Conservation (phyloP, 2,113 vertebrate species). For the Elgaria multicarinata region DNA sequence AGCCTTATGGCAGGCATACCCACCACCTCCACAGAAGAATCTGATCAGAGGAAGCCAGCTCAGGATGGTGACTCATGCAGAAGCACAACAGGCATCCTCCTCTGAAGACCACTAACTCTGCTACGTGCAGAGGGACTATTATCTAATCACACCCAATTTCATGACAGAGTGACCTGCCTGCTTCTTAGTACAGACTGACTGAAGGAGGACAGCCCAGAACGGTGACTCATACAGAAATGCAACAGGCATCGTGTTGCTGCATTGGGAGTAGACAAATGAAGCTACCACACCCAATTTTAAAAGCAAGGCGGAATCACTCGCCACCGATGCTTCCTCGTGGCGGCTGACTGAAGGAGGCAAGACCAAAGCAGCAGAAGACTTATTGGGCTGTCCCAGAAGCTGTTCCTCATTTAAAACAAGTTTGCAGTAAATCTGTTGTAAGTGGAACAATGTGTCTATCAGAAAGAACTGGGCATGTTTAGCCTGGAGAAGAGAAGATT, state of each 20-base stretch:
- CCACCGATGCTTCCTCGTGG: not conserved
- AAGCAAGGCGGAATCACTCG: too few relatives aligned
- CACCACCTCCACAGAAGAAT: not conserved
- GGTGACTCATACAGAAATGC: not conserved
- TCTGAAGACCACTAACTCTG: not conserved
- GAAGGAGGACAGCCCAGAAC: not conserved
- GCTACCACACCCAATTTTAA: not conserved
- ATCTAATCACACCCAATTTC: not conserved
- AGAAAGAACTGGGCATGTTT: too few relatives aligned
- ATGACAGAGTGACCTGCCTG: too few relatives aligned
- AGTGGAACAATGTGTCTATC: too few relatives aligned
- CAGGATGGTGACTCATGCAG: not conserved
- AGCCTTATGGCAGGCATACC: not conserved
- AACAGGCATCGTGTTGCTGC: not conserved
- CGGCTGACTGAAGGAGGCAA: not conserved
- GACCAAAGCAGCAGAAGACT: not conserved
- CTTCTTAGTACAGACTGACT: not conserved
- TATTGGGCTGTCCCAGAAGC: not conserved
- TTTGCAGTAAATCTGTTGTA: not conserved
- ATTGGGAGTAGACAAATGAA: not conserved
- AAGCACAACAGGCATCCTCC: not conserved
- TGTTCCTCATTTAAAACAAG: not conserved
- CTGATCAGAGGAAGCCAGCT: not conserved
- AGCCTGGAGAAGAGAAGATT: too few relatives aligned
- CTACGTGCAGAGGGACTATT: not conserved